These are phyloP conservation scores for Spodoptera litura DNA, from an alignment of 1,140 invertebrate genomes.

Conservation along the genomic window DNA sequence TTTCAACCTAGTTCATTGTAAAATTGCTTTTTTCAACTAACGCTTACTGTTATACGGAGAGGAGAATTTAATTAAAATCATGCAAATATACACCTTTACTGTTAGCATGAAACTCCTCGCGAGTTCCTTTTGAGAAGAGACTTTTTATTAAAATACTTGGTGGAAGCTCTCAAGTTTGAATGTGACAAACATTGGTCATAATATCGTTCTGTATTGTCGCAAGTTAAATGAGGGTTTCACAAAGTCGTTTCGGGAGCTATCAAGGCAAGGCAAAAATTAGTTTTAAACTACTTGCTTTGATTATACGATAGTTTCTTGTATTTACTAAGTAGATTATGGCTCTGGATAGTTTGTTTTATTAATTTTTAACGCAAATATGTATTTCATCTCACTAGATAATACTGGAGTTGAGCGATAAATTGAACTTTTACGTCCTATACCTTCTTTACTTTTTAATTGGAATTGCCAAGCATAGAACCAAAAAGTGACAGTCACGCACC, in stretches of 20 bases:
- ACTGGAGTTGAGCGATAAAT: neutral
- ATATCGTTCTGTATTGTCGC: slow-evolving; percentile 38
- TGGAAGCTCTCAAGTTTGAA: slow-evolving; percentile 41
- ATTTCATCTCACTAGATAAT: no score
- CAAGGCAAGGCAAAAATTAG: neutral
- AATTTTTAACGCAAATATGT: no score
- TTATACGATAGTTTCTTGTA: neutral
- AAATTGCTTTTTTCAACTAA: slow-evolving; percentile 53
- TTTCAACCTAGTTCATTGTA: slow-evolving; percentile 50
- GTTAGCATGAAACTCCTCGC: slow-evolving; percentile 56
- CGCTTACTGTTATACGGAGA: slow-evolving; percentile 59
- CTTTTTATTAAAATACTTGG: slow-evolving; percentile 58
- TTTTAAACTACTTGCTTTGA: neutral
- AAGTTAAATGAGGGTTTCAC: slow-evolving; percentile 46
- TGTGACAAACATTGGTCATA: slow-evolving; percentile 55
- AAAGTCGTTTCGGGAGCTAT: slow-evolving; percentile 27
- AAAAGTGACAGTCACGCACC: no score
- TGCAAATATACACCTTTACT: slow-evolving; percentile 68
- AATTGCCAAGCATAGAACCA: no score
- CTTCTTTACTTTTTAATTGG: no score
- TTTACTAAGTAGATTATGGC: neutral
- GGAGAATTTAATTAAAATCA: slow-evolving; percentile 72
- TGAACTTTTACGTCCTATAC: no score
- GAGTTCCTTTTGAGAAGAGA: slow-evolving; percentile 58
- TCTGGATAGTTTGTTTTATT: no score